phyloP scores from a whole-genome alignment of 2,797 vertebrate species.

The Lagorchestes hirsutus region DNA sequence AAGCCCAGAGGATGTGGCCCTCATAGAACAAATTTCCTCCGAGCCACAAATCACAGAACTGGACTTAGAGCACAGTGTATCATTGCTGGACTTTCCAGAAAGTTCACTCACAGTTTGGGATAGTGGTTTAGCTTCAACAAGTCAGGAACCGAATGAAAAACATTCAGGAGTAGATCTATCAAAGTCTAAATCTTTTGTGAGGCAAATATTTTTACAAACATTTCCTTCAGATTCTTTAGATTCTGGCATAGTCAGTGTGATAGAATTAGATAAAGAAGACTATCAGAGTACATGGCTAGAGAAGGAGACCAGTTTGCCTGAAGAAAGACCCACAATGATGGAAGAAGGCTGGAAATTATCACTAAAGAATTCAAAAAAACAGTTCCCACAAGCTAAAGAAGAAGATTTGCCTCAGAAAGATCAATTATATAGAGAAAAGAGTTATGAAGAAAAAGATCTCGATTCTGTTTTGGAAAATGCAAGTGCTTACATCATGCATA shows the following conservation, averaged over 20 bases:
- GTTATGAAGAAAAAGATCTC: constrained; percentile 46
- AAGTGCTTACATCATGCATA: constrained; percentile 30
- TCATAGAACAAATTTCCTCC: constrained; percentile 73
- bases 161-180: constrained; percentile 42
- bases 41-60: constrained; percentile 23
- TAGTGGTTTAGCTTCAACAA: constrained; percentile 5
- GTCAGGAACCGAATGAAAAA: constrained; percentile 24
- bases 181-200: constrained; percentile 57
- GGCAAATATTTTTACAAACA: constrained; percentile 65
- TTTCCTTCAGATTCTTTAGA: constrained; percentile 67
- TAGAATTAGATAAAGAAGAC: constrained; percentile 63
- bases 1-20: background rate
- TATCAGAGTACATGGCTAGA: background rate
- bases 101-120: constrained; percentile 24
- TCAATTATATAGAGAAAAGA: constrained; percentile 37
- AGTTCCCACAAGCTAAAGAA: constrained; percentile 32
- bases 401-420: background rate
- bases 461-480: constrained; percentile 55
- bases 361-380: constrained; percentile 35
- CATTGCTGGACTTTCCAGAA: background rate
- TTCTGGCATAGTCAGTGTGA: constrained; percentile 67
- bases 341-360: constrained; percentile 33
- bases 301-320: background rate
- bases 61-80: background rate
- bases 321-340: constrained; percentile 25